Evolutionary conservation across 2,113 vertebrate genomes (phyloP).

Genomic region (Nycticebus coucang): DNA sequence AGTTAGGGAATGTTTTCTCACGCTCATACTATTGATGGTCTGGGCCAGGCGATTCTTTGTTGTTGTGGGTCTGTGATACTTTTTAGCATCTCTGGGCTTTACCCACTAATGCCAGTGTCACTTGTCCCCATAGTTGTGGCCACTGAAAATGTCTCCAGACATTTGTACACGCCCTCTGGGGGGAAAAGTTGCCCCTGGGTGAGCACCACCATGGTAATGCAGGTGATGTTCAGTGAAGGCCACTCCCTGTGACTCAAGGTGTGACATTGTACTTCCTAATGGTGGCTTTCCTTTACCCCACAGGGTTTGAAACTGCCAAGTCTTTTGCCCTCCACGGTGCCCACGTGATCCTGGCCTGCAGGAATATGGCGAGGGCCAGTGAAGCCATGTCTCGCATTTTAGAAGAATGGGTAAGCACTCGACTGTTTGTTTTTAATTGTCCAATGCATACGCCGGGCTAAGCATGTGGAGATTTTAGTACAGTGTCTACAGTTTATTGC

Average conservation of each 20-base stretch:
- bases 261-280: constrained; percentile 73
- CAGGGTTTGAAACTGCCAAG: constrained; percentile 97
- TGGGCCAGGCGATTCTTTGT: background rate
- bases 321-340: constrained; percentile 97
- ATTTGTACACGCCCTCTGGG: background rate
- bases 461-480: constrained; percentile 33
- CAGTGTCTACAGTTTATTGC: constrained; percentile 40
- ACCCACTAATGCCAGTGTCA: no score
- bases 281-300: constrained; percentile 73
- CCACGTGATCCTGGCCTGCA: constrained; percentile 94
- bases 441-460: background rate
- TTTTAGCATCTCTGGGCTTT: background rate
- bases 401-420: constrained; percentile 93
- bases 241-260: rapidly evolving
- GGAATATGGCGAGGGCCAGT: constrained; percentile 88
- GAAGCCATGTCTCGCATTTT: constrained; percentile 90
- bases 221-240: background rate
- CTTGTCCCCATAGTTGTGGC: background rate
- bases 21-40: rapidly evolving
- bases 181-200: background rate
- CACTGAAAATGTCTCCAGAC: background rate
- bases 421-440: background rate
- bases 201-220: background rate
- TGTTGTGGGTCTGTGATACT: background rate
- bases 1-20: background rate